Conservation (phyloP, 2,888 invertebrate species). For the Cepaea hortensis region DNA sequence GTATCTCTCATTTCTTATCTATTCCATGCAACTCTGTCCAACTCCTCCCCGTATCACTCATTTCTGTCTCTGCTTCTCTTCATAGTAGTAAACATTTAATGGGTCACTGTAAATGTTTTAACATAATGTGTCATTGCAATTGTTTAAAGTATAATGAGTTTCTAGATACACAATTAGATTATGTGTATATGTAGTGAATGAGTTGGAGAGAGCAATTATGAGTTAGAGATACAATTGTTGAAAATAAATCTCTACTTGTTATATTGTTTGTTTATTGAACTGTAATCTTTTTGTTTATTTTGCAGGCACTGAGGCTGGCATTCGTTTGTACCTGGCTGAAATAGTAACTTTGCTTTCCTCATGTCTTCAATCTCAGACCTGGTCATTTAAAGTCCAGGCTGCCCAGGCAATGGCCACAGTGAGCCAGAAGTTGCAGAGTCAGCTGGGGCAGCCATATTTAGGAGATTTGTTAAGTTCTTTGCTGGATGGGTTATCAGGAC, state of each 20-base stretch:
- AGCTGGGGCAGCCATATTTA: constrained; percentile 80
- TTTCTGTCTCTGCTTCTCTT: too few relatives aligned
- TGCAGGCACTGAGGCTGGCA: constrained; percentile 83
- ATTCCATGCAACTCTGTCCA: too few relatives aligned
- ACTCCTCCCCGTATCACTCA: too few relatives aligned
- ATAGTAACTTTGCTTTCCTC: constrained; percentile 84
- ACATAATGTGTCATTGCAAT: not conserved
- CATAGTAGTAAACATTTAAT: too few relatives aligned
- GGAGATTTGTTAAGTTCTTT: constrained; percentile 82
- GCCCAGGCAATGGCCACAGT: constrained; percentile 89
- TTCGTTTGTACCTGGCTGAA: constrained; percentile 85
- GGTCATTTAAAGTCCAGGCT: constrained; percentile 91
- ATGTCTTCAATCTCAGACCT: constrained; percentile 88
- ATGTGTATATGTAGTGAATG: too few relatives aligned
- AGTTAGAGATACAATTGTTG: too few relatives aligned
- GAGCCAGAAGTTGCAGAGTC: constrained; percentile 83
- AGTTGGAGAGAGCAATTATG: too few relatives aligned
- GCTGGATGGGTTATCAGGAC: constrained; percentile 85
- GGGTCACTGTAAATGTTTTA: too few relatives aligned
- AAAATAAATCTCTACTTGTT: not conserved
- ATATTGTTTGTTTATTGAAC: not conserved
- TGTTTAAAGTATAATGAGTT: not conserved
- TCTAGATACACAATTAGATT: too few relatives aligned
- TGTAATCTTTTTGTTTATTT: not conserved
- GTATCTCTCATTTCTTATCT: too few relatives aligned